Base-by-base conservation (phyloP, 2,888 invertebrate genomes). In the Exocentrus adspersus region DNA sequence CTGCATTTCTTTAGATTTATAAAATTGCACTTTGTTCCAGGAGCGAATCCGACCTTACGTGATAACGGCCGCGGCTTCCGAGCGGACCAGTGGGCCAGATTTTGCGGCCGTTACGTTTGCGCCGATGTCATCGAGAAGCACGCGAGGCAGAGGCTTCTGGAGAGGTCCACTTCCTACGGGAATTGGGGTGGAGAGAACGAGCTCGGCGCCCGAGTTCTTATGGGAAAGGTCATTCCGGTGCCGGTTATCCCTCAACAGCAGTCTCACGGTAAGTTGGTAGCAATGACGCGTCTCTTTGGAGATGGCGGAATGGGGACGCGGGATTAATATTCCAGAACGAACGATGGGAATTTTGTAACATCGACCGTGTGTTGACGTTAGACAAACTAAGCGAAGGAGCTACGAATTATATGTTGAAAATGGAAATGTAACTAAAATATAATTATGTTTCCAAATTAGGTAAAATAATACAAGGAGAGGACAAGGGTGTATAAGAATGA, bases 81-180 rank as follows among this genome's bases (percentile, higher is more conserved):
- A 62, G 90, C 92, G 0, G 89, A 90, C 73, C 90, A 92, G 79
- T 92, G 92, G 92, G 91, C 92, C 1, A 82, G 88, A 69, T 90
- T 88, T 78, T 91, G 91, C 77, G 90, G 91, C 9, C 85, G 91
- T 45, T 86, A 89, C 77, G 86, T 88, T 32, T 90, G 90, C 75
- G 89, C 90, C 2, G 90, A 91, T 75, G 87, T 90, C 68, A 91
- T 92, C 69, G 89, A 89, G 71, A 88, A 89, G 75, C 87, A 88
- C 76, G 86, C 87, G 3, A 83, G 87, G 61, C 86, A 86, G 72
- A 82, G 86, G 59, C 81, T 88, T 1, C 79, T 88, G 60, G 87
- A 88, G 67, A 82, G 86, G 62, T 84, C 85, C 45, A 85, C 85
- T 48, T 84, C 86, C 20, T 86, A 84, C 65, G 82, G 82, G 54